Conservation (phyloP, 2,113 vertebrate species). For the Oncorhynchus kisutch region DNA sequence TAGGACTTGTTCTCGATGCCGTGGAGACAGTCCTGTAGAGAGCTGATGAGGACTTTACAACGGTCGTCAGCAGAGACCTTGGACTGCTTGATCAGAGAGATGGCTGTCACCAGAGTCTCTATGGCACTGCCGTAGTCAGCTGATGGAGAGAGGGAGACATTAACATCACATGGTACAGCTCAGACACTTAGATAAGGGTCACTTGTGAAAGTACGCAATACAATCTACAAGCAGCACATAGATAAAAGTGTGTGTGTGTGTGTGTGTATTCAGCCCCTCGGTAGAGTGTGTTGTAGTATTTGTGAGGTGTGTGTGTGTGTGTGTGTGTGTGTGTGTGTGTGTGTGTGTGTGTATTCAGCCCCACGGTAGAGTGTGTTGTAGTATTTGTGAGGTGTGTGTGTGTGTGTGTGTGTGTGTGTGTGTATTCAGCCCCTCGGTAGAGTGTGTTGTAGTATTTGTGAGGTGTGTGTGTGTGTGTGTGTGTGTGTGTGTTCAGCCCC, state of each 20-base stretch:
- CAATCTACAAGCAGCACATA: too few relatives aligned
- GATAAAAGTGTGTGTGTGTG: too few relatives aligned
- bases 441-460: too few relatives aligned
- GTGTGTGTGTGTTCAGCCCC: too few relatives aligned
- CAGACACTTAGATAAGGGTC: neutral
- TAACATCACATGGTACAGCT: constrained; percentile 69
- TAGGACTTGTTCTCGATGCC: constrained; percentile 99
- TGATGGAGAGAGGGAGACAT: constrained; percentile 91
- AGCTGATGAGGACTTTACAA: constrained; percentile 99
- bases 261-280: neutral
- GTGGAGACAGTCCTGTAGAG: constrained; percentile 97
- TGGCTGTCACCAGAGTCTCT: constrained; percentile 97
- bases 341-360: too few relatives aligned
- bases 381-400: too few relatives aligned
- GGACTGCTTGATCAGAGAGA: constrained; percentile 98
- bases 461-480: too few relatives aligned
- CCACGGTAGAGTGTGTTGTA: too few relatives aligned
- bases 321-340: too few relatives aligned
- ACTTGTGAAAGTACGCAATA: neutral
- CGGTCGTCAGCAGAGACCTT: constrained; percentile 98
- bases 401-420: too few relatives aligned
- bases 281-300: neutral
- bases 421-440: too few relatives aligned
- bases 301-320: constrained; percentile 5
- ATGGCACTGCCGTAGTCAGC: constrained; percentile 98